phyloP scores from a whole-genome alignment of 2,797 vertebrate genomes.

The Glyptemys insculpta region DNA sequence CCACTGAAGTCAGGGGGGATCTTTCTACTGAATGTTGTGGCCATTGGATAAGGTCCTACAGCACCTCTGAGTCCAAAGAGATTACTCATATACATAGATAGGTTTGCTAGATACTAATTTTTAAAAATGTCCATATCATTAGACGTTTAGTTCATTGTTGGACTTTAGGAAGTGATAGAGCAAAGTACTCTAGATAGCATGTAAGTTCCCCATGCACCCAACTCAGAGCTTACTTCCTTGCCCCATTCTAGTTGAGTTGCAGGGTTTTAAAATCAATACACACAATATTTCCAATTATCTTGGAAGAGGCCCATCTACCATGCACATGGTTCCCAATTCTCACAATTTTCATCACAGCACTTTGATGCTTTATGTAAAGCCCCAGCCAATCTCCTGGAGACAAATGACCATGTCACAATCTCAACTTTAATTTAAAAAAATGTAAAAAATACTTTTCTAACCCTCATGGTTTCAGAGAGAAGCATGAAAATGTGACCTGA shows the following conservation, averaged over 20 bases:
- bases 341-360: not conserved
- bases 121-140: not conserved
- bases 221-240: not conserved
- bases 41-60: accelerated
- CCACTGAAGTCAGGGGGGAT: not conserved
- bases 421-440: slow-evolving; percentile 21
- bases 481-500: not conserved
- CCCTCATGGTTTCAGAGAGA: not conserved
- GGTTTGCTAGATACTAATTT: not conserved
- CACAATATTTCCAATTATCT: not conserved
- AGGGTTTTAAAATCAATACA: not conserved
- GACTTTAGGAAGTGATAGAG: not conserved
- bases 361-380: slow-evolving; percentile 37
- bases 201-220: not conserved
- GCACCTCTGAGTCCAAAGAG: not conserved
- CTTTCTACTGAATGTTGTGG: not conserved
- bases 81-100: not conserved
- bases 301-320: not conserved
- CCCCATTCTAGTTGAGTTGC: not conserved
- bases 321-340: not conserved
- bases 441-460: not conserved
- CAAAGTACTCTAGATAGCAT: not conserved
- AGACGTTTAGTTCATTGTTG: not conserved
- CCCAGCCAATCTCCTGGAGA: not conserved
- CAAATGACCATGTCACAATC: not conserved